Evolutionary conservation across 1,140 invertebrate species (phyloP).

Genomic region (Drosophila nebulosa): DNA sequence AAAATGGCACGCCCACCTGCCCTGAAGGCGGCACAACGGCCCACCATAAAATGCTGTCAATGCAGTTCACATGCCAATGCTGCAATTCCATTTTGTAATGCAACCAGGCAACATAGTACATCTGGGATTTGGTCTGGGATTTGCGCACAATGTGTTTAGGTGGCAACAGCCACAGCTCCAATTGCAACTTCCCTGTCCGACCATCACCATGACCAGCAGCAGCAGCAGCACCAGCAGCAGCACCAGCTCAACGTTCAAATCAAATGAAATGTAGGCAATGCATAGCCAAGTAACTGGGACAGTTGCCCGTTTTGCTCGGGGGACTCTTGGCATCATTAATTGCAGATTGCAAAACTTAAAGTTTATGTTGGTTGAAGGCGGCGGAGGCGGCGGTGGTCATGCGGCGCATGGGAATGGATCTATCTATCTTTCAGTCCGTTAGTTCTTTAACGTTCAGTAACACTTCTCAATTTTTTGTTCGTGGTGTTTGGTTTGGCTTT

Average conservation of each 20-base stretch:
- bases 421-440: neutral
- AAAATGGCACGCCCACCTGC: conserved; percentile 65
- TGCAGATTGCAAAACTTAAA: conserved; percentile 33
- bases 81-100: conserved; percentile 36
- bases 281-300: conserved; percentile 28
- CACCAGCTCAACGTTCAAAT: conserved; percentile 41
- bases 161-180: conserved; percentile 17
- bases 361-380: neutral
- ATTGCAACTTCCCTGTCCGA: neutral
- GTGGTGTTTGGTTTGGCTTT: conserved; percentile 8
- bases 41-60: conserved; percentile 70
- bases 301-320: conserved; percentile 1
- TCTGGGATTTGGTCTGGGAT: conserved; percentile 64
- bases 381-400: too few relatives aligned
- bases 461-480: neutral
- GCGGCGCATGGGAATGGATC: too few relatives aligned
- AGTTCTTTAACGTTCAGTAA: conserved; percentile 1
- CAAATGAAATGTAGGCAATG: conserved; percentile 49
- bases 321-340: conserved; percentile 37
- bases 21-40: conserved; percentile 39
- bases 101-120: conserved; percentile 46
- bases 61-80: conserved; percentile 65
- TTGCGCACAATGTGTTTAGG: conserved; percentile 76
- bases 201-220: neutral
- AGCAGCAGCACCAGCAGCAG: neutral